Evolutionary conservation across 2,888 invertebrate species (phyloP).

Genomic region (Oxystoma pomonae): DNA sequence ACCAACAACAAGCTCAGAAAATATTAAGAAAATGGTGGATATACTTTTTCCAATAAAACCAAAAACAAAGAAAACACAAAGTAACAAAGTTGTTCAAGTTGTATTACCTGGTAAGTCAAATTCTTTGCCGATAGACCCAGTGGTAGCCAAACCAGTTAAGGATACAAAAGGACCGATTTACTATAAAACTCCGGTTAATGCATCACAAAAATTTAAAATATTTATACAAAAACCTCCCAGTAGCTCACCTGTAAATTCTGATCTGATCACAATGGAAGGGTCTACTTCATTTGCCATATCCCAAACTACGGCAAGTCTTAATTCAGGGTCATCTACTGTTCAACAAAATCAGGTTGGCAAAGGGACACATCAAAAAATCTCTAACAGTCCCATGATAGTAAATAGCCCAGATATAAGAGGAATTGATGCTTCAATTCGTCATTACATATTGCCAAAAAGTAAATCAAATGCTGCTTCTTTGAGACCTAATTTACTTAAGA

Average conservation of each 20-base stretch:
- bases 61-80: slow-evolving; percentile 1
- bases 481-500: too few species aligned
- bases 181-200: not conserved
- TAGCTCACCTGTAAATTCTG: too few species aligned
- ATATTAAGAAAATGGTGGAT: not conserved
- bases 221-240: too few species aligned
- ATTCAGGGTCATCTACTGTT: not conserved
- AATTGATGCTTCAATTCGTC: not conserved
- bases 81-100: not conserved
- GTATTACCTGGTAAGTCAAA: not conserved
- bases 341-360: not conserved
- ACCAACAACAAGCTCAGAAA: not conserved
- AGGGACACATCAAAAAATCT: not conserved
- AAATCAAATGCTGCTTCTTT: too few species aligned
- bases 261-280: too few species aligned
- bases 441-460: not conserved
- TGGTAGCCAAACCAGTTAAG: not conserved
- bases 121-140: too few species aligned
- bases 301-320: too few species aligned
- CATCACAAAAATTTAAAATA: not conserved
- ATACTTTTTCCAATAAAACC: not conserved
- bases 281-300: too few species aligned
- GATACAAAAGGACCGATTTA: not conserved
- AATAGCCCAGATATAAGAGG: not conserved
- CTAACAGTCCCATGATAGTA: not conserved